These are phyloP conservation scores for Platycercus adscitus DNA, from an alignment of 2,113 vertebrate genomes.

Conservation along the genomic window DNA sequence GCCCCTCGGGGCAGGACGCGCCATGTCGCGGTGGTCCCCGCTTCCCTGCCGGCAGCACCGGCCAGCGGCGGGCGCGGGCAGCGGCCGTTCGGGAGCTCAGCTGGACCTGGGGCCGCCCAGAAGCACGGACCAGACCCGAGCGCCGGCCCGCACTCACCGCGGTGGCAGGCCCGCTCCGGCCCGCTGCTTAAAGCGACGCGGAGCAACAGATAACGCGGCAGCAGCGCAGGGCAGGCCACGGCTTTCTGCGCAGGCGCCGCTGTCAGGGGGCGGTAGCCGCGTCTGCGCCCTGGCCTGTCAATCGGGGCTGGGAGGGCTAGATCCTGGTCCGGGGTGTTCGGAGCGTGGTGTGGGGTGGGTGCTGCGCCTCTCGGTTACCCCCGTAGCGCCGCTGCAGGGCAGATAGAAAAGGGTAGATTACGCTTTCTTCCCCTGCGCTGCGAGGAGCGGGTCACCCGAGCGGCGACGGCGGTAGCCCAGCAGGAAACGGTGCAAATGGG, in stretches of 20 bases:
- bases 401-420: fast-evolving
- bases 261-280: neutral
- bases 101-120: no score
- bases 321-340: fast-evolving
- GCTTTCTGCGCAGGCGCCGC: neutral
- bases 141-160: neutral
- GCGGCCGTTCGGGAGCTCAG: neutral
- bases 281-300: neutral
- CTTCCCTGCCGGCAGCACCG: neutral
- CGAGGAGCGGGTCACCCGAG: neutral
- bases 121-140: neutral
- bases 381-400: fast-evolving
- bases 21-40: neutral
- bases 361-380: no score
- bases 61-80: no score
- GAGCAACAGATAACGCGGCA: neutral
- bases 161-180: neutral
- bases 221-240: neutral
- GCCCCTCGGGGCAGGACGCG: neutral
- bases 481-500: neutral
- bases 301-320: no score
- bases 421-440: neutral
- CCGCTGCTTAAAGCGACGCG: neutral
- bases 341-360: fast-evolving
- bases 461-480: neutral